Percentiles rank a stretch among this genome's conserved stretches.
These are phyloP conservation scores for Leptopilina syphax DNA, from an alignment of 2,888 invertebrate species.

Conservation along the genomic window DNA sequence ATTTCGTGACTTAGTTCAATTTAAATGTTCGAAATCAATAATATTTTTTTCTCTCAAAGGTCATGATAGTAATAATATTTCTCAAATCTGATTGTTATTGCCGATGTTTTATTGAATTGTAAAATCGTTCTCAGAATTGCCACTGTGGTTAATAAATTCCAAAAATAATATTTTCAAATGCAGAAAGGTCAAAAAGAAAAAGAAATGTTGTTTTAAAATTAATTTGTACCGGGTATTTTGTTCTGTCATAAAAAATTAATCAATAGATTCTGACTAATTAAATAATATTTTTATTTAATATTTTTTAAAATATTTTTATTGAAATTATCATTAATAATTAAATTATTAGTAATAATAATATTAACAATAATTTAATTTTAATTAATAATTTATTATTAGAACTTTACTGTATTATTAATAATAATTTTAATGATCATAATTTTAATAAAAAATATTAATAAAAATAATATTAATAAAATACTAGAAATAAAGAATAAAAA, in stretches of 20 bases:
- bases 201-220: not conserved
- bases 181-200: not conserved
- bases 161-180: not conserved
- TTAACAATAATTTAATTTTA: no score
- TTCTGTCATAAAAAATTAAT: not conserved
- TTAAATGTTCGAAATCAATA: conserved; percentile 14
- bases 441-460: no score
- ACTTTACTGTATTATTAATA: no score
- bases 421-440: no score
- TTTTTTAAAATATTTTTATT: no score
- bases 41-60: conserved; percentile 12
- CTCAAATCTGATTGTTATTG: conserved; percentile 1
- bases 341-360: no score
- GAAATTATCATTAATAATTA: no score
- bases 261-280: no score
- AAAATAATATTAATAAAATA: no score
- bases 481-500: no score
- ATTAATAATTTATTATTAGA: no score
- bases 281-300: no score
- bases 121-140: conserved; percentile 4
- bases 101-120: conserved; percentile 11
- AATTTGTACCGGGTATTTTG: not conserved
- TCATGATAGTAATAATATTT: conserved; percentile 9
- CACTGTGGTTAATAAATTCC: not conserved
- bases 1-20: conserved; percentile 15